These are phyloP conservation scores for Neodiprion fabricii DNA, from an alignment of 1,140 invertebrate species.

Conservation along the genomic window DNA sequence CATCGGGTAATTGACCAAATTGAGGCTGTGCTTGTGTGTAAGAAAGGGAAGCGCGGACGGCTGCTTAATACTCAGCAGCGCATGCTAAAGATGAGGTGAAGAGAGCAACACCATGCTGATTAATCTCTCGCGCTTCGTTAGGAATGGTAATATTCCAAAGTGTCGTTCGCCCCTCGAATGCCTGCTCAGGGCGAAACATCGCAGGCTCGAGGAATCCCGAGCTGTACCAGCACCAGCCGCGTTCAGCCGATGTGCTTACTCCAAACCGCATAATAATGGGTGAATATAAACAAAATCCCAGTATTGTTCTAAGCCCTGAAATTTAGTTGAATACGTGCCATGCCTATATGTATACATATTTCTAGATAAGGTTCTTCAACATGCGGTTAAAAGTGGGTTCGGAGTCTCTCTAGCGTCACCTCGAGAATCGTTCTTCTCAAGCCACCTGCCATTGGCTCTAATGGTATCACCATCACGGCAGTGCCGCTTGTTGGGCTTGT, in stretches of 20 bases:
- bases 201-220: background rate
- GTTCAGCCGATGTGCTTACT: too few species aligned
- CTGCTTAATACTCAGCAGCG: background rate
- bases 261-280: too few species aligned
- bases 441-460: too few species aligned
- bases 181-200: background rate
- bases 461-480: background rate
- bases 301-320: too few species aligned
- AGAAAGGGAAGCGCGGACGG: background rate
- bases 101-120: constrained; percentile 2
- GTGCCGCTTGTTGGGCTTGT: background rate
- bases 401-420: too few species aligned
- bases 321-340: too few species aligned
- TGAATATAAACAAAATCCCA: too few species aligned
- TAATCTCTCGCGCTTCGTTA: constrained; percentile 15
- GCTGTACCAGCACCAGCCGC: too few species aligned
- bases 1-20: constrained; percentile 13
- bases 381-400: too few species aligned
- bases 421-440: too few species aligned
- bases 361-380: too few species aligned
- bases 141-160: background rate
- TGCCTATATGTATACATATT: too few species aligned
- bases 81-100: constrained; percentile 1
- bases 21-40: background rate
- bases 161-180: background rate